Percentiles rank a stretch among this genome's conserved stretches.
Conservation (phyloP, 2,797 vertebrate species). For the Lepidocolaptes lacrymiger region DNA sequence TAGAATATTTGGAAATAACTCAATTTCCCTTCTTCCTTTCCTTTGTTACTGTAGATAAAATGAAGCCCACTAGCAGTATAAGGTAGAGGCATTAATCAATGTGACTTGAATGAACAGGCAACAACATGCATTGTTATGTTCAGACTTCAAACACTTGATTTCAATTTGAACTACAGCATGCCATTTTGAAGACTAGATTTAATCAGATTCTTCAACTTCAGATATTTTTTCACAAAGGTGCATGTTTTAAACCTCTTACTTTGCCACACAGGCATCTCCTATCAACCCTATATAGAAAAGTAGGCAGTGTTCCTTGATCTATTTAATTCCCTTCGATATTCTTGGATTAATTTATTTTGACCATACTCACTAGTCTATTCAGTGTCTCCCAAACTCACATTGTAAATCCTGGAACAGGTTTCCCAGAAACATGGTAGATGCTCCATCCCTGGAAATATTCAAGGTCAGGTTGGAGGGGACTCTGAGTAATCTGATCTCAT, state of each 20-base stretch:
- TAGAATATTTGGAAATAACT: neutral
- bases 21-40: neutral
- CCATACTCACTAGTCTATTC: neutral
- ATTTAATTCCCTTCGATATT: neutral
- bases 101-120: neutral
- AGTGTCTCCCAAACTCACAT: neutral
- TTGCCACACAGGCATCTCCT: neutral
- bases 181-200: neutral
- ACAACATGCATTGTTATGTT: neutral
- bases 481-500: neutral
- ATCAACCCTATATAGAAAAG: neutral
- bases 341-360: neutral
- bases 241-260: neutral
- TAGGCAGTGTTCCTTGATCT: neutral
- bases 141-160: neutral
- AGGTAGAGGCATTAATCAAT: neutral
- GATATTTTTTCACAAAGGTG: neutral
- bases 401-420: neutral
- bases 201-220: neutral
- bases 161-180: neutral
- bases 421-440: neutral
- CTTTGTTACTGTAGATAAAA: neutral
- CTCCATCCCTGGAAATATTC: neutral
- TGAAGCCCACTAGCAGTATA: neutral
- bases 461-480: neutral